Evolutionary conservation across 2,113 vertebrate genomes (phyloP).

Genomic region (Oreochromis tanganicae): DNA sequence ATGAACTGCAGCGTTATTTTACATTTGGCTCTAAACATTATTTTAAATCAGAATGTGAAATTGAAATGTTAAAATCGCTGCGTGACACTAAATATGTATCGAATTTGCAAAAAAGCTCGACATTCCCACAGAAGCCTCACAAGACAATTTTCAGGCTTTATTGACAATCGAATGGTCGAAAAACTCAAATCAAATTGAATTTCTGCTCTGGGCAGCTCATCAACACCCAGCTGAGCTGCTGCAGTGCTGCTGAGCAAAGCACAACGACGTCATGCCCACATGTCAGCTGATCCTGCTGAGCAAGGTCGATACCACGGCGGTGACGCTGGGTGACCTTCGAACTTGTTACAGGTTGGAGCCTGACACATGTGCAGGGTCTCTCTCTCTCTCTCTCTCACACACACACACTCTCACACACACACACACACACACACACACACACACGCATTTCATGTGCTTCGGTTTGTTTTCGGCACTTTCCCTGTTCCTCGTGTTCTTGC

Average conservation of each 20-base stretch:
- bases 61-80: neutral
- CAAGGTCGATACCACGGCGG: neutral
- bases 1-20: neutral
- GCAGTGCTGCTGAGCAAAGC: neutral
- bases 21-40: accelerated
- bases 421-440: neutral
- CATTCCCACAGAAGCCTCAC: neutral
- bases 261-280: neutral
- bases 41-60: neutral
- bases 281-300: neutral
- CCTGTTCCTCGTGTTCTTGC: neutral
- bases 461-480: neutral
- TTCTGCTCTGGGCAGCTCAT: neutral
- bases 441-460: neutral
- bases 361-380: neutral
- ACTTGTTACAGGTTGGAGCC: neutral
- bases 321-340: neutral
- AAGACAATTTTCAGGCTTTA: neutral
- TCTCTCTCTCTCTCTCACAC: too few relatives aligned
- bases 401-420: neutral
- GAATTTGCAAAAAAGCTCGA: neutral
- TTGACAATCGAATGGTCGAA: accelerated
- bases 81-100: neutral
- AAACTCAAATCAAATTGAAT: neutral
- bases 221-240: neutral